phyloP scores from a whole-genome alignment of 1,140 invertebrate genomes.

The Andricus grossulariae region DNA sequence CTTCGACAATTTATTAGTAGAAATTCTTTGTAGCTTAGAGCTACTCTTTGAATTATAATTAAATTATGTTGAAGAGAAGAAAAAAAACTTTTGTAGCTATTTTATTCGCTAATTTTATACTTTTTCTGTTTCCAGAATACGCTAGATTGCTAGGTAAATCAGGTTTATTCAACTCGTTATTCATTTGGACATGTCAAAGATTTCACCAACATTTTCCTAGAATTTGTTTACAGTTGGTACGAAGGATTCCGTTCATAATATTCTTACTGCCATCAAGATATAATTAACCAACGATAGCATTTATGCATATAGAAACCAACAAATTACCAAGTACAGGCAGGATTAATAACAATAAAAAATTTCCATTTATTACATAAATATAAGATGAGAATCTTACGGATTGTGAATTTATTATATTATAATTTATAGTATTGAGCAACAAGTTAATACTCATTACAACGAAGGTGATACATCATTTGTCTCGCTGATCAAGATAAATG shows the following conservation, averaged over 20 bases:
- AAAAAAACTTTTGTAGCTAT: background rate
- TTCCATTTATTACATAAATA: conserved; percentile 11
- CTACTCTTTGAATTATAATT: conserved; percentile 12
- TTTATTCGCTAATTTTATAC: no score
- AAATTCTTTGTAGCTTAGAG: background rate
- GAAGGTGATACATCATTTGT: conserved; percentile 29
- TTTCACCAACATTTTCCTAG: conserved; percentile 12
- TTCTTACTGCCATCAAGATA: conserved; percentile 18
- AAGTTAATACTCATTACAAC: conserved; percentile 26
- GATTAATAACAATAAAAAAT: conserved; percentile 15
- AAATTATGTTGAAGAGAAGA: background rate
- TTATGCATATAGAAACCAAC: conserved; percentile 19
- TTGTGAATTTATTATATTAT: conserved; percentile 17
- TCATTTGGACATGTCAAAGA: background rate
- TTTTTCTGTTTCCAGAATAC: no score
- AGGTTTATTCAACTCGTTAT: no score
- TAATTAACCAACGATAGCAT: conserved; percentile 15
- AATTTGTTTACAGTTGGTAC: background rate
- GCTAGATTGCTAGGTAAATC: no score
- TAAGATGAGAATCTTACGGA: conserved; percentile 22
- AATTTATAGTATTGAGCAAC: conserved; percentile 25
- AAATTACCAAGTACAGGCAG: conserved; percentile 8
- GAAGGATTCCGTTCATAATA: conserved; percentile 9
- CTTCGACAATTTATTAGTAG: conserved; percentile 28
- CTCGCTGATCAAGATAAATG: conserved; percentile 18